Evolutionary conservation across 2,113 vertebrate species (phyloP).

Genomic region (Sardina pilchardus): DNA sequence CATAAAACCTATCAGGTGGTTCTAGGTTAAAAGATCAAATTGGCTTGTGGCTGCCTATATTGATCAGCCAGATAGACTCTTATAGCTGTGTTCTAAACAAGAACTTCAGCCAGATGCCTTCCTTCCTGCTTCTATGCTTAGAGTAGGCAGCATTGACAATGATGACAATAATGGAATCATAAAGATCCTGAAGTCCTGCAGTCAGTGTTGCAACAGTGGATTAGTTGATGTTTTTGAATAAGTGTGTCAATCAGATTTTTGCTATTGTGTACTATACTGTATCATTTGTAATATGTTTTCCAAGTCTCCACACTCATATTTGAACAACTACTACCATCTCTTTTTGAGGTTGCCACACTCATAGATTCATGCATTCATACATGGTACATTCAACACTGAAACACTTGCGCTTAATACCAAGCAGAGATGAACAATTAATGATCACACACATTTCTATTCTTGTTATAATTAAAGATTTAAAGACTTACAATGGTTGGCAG

Average conservation of each 20-base stretch:
- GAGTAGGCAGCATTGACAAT: not conserved
- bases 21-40: not conserved
- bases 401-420: not conserved
- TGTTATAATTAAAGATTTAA: not conserved
- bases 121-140: not conserved
- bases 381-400: not conserved
- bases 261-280: not conserved
- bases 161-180: not conserved
- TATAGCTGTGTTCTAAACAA: not conserved
- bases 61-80: not conserved
- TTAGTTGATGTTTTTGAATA: not conserved
- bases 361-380: too few species aligned
- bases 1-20: not conserved
- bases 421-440: not conserved
- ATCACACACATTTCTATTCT: not conserved
- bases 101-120: not conserved
- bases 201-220: not conserved
- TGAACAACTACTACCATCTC: too few species aligned
- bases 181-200: not conserved
- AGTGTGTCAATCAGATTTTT: not conserved
- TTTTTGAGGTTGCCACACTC: too few species aligned
- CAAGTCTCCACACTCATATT: too few species aligned
- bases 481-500: not conserved
- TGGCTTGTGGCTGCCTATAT: not conserved
- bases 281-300: not conserved